A percentile compares a stretch with the other conserved stretches of the same genome.
phyloP scores from a whole-genome alignment of 1,140 invertebrate species.

The Drosophila virilis region DNA sequence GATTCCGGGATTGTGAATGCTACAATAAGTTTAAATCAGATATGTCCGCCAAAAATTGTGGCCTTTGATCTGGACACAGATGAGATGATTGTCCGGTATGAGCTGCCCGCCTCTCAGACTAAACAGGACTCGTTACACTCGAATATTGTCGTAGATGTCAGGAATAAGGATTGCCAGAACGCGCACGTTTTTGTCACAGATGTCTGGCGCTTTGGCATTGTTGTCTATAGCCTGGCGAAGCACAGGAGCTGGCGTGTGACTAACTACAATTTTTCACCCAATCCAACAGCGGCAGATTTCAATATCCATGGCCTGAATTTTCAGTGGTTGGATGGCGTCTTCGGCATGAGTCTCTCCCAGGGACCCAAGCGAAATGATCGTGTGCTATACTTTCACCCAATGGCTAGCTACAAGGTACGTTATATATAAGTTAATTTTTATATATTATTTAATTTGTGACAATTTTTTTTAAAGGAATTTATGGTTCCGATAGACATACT shows the following conservation, averaged over 20 bases:
- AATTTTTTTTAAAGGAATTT: constrained; percentile 86
- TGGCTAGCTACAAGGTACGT: constrained; percentile 88
- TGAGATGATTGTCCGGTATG: constrained; percentile 86
- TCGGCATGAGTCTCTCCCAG: constrained; percentile 89
- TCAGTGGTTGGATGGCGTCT: constrained; percentile 92
- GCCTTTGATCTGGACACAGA: constrained; percentile 90
- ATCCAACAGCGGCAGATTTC: constrained; percentile 89
- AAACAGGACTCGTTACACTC: constrained; percentile 90
- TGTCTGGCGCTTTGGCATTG: constrained; percentile 90
- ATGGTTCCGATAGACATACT: constrained; percentile 88
- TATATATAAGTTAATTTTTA: background rate
- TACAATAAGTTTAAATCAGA: constrained; percentile 87
- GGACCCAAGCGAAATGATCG: constrained; percentile 85
- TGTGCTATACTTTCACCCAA: constrained; percentile 90
- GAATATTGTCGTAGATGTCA: constrained; percentile 90
- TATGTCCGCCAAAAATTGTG: constrained; percentile 90
- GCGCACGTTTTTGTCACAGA: constrained; percentile 90
- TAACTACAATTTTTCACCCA: constrained; percentile 91
- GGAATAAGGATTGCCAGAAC: constrained; percentile 87
- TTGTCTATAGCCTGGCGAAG: constrained; percentile 89
- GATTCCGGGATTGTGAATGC: constrained; percentile 91
- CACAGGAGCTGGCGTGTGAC: constrained; percentile 89
- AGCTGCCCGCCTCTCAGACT: constrained; percentile 87
- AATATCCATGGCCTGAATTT: constrained; percentile 90
- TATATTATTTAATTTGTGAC: background rate